These are phyloP conservation scores for Leptopterna dolabrata DNA, from an alignment of 2,888 invertebrate species.

Conservation along the genomic window DNA sequence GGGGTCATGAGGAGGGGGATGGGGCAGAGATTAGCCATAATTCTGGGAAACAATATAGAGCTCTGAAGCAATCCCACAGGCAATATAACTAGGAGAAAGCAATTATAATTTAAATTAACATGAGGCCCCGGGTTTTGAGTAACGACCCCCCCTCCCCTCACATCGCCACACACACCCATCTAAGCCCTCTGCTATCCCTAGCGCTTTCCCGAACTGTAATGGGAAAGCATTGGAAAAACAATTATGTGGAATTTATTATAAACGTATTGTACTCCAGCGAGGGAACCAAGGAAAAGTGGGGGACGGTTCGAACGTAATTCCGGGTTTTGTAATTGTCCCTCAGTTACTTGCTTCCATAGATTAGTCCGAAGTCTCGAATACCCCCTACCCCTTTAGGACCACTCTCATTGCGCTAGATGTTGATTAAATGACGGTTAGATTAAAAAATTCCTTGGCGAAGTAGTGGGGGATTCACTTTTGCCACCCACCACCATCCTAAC, in stretches of 20 bases:
- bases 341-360: constrained; percentile 43
- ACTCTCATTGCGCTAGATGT: constrained; percentile 59
- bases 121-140: constrained; percentile 56
- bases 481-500: too few species aligned
- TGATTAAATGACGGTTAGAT: constrained; percentile 62
- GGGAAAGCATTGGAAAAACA: constrained; percentile 57
- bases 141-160: constrained; percentile 48
- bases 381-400: neutral
- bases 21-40: constrained; percentile 55
- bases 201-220: constrained; percentile 53
- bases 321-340: constrained; percentile 49
- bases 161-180: neutral
- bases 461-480: constrained; percentile 41
- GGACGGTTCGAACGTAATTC: constrained; percentile 47
- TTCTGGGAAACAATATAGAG: constrained; percentile 57
- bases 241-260: constrained; percentile 57
- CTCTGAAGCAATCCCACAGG: constrained; percentile 57
- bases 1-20: neutral
- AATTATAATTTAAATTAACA: constrained; percentile 61
- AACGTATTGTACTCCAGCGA: constrained; percentile 49
- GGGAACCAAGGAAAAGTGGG: constrained; percentile 12
- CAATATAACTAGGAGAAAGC: constrained; percentile 58
- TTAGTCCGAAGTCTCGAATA: constrained; percentile 40
- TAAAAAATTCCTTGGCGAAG: constrained; percentile 59
- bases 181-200: constrained; percentile 13